phyloP scores from a whole-genome alignment of 2,113 vertebrate genomes.

The Dasyornis broadbenti region DNA sequence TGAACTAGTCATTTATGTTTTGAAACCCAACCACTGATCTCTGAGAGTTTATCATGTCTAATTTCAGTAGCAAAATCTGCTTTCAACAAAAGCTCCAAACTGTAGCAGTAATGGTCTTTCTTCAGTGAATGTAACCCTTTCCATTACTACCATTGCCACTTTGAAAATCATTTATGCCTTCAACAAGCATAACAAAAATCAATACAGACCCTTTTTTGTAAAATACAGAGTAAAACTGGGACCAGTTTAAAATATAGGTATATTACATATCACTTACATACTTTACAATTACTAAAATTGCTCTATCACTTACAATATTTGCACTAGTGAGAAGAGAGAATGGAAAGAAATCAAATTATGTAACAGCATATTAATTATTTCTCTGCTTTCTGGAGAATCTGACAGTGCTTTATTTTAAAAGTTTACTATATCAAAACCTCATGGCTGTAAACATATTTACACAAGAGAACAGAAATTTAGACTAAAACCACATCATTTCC shows the following conservation, averaged over 20 bases:
- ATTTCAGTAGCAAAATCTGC: background rate
- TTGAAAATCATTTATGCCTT: background rate
- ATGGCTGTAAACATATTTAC: background rate
- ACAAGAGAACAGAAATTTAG: background rate
- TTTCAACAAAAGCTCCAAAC: background rate
- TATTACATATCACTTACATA: background rate
- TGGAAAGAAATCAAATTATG: background rate
- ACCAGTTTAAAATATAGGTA: background rate
- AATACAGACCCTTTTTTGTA: background rate
- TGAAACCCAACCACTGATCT: background rate
- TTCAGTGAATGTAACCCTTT: background rate
- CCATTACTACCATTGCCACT: background rate
- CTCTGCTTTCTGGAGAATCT: background rate
- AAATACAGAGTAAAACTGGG: background rate
- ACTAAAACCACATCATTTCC: rapidly evolving
- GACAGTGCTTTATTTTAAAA: background rate
- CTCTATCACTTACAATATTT: background rate
- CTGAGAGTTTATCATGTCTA: background rate
- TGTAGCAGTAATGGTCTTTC: background rate
- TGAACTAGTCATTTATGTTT: background rate
- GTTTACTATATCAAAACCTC: background rate
- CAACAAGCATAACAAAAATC: background rate
- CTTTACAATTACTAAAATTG: background rate
- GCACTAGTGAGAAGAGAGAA: background rate
- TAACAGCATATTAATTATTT: background rate